phyloP scores from a whole-genome alignment of 2,113 vertebrate genomes.

The Alligator sinensis region DNA sequence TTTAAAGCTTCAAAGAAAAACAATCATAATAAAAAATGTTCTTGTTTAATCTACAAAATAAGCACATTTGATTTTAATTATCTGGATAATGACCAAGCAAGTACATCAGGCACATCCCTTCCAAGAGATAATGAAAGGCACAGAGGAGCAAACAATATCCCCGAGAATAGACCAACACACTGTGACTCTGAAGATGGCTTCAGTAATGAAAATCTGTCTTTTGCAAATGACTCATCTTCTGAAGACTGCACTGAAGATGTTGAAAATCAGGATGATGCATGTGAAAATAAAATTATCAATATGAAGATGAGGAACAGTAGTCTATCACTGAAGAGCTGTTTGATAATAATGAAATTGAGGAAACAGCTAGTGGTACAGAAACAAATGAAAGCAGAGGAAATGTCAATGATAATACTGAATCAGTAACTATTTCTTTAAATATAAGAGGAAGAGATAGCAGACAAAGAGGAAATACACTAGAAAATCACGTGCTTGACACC shows the following conservation, averaged over 20 bases:
- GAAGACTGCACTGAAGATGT: conserved; percentile 75
- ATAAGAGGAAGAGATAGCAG: conserved; percentile 60
- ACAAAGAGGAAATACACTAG: conserved; percentile 55
- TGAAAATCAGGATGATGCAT: conserved; percentile 81
- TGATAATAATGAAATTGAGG: conserved; percentile 81
- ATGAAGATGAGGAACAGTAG: conserved; percentile 81
- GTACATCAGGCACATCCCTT: conserved; percentile 80
- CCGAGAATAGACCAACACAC: conserved; percentile 79
- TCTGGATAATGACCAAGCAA: conserved; percentile 81
- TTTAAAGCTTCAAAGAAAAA: conserved; percentile 79
- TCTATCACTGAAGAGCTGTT: conserved; percentile 77
- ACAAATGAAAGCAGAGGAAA: conserved; percentile 79
- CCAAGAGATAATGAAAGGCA: conserved; percentile 81
- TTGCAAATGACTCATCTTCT: conserved; percentile 81
- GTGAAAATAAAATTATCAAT: conserved; percentile 84
- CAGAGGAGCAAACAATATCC: conserved; percentile 80
- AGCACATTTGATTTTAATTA: conserved; percentile 86
- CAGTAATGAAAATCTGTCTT: conserved; percentile 81
- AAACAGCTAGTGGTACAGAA: conserved; percentile 73
- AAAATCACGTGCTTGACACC: conserved; percentile 28
- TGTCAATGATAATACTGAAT: conserved; percentile 70
- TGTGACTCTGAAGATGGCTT: conserved; percentile 76
- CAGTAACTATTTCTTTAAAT: conserved; percentile 72
- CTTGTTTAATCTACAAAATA: conserved; percentile 83
- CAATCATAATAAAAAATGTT: conserved; percentile 80